Conservation (phyloP, 2,888 invertebrate species). For the Ypsolopha sequella region DNA sequence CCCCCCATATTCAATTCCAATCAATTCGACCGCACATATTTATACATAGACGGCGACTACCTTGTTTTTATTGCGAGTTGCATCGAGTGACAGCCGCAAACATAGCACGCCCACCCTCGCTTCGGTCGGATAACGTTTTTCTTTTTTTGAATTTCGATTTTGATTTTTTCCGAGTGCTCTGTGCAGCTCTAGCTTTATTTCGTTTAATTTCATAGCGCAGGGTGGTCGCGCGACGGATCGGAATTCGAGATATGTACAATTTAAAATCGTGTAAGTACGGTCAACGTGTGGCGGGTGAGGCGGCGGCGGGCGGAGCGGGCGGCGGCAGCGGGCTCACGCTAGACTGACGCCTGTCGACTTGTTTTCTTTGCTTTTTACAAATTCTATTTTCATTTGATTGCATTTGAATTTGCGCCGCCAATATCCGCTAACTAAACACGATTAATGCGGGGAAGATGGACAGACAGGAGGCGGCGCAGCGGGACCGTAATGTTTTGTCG, state of each 20-base stretch:
- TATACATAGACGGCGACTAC: slow-evolving; percentile 54
- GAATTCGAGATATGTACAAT: slow-evolving; percentile 72
- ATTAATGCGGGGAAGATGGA: slow-evolving; percentile 64
- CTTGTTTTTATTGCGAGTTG: slow-evolving; percentile 66
- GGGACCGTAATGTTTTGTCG: slow-evolving; percentile 55
- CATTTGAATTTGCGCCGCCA: slow-evolving; percentile 70
- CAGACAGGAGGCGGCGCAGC: slow-evolving; percentile 27
- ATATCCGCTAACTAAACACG: slow-evolving; percentile 73
- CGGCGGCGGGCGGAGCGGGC: slow-evolving; percentile 27
- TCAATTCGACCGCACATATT: slow-evolving; percentile 66
- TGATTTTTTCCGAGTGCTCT: slow-evolving; percentile 65
- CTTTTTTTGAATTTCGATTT: slow-evolving; percentile 71
- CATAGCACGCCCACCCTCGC: slow-evolving; percentile 60
- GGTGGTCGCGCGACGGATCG: slow-evolving; percentile 69
- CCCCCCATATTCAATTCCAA: slow-evolving; percentile 68
- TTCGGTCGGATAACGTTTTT: slow-evolving; percentile 55
- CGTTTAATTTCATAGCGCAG: slow-evolving; percentile 69
- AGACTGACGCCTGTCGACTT: slow-evolving; percentile 70
- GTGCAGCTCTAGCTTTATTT: slow-evolving; percentile 64
- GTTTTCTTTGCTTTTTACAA: slow-evolving; percentile 67
- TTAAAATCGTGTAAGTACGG: slow-evolving; percentile 72
- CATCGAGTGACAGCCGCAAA: slow-evolving; percentile 67
- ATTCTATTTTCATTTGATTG: slow-evolving; percentile 72
- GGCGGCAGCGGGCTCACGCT: slow-evolving; percentile 37
- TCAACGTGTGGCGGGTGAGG: slow-evolving; percentile 35